Evolutionary conservation across 2,888 invertebrate genomes (phyloP), one percentile per base, ranked within the genome.

Genomic region (Agrochola circellaris): DNA sequence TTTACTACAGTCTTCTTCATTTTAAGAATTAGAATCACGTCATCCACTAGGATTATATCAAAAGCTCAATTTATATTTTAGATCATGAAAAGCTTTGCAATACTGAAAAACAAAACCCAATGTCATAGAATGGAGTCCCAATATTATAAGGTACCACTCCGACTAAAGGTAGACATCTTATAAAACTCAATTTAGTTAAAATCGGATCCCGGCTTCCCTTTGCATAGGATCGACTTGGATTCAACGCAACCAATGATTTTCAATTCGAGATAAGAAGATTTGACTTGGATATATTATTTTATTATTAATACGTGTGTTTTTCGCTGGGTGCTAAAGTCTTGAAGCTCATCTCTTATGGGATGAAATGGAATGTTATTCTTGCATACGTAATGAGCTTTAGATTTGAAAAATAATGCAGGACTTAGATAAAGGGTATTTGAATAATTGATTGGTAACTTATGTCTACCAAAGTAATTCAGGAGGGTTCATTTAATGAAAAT

Each of bases 201-300:
- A 94, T 94, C 93, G 89, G 93, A 94, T 94, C 91, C 88, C 84
- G 86, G 90, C 89, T 87, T 90, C 91, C 84, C 89, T 90, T 88
- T 92, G 91, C 92, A 91, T 79, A 85, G 82, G 90, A 81, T 85
- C 90, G 90, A 89, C 89, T 89, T 85, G 88, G 79, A 90, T 89
- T 90, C 90, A 87, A 90, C 90, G 90, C 91, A 91, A 90, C 89
- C 92, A 92, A 93, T 92, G 94, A 94, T 94, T 94, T 88, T 91
- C 94, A 94, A 94, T 94, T 94, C 93, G 86, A 93, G 93, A 93
- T 94, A 94, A 94, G 93, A 90, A 92, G 93, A 93, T 93, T 93
- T 92, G 84, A 85, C 89, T 87, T 89, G 88, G 87, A 89, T 91
- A 90, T 84, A 89, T 89, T 90, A 90, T 90, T 90, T 90, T 89